A percentile compares a stretch with the other conserved stretches of the same genome.
Evolutionary conservation across 2,797 vertebrate genomes (phyloP).

Genomic region (Fundulus diaphanus): DNA sequence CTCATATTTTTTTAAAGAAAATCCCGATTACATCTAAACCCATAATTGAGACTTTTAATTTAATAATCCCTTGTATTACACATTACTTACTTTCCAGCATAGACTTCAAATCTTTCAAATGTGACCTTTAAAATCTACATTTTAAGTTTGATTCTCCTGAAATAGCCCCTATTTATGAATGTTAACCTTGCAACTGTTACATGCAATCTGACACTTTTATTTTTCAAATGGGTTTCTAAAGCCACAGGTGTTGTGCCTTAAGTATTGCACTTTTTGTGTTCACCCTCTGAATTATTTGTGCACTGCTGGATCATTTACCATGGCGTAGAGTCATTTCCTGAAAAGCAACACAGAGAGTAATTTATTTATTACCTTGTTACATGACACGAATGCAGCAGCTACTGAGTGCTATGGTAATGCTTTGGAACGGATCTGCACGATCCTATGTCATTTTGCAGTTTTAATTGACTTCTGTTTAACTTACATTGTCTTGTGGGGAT

Average conservation of each 20-base stretch:
- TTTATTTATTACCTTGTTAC: constrained; percentile 61
- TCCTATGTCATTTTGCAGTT: not conserved
- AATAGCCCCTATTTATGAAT: not conserved
- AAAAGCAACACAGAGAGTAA: constrained; percentile 41
- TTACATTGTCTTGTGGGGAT: not conserved
- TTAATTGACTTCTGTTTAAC: not conserved
- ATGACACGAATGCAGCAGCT: constrained; percentile 25
- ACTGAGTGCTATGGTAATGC: not conserved
- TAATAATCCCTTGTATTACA: not conserved
- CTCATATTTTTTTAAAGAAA: not conserved
- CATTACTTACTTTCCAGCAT: not conserved
- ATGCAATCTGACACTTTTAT: not conserved
- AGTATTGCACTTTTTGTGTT: constrained; percentile 2
- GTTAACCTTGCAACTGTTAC: not conserved
- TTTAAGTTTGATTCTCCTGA: not conserved
- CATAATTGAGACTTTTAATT: not conserved
- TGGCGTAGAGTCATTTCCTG: constrained; percentile 48
- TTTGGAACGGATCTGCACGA: not conserved
- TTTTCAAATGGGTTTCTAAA: not conserved
- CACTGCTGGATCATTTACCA: constrained; percentile 38
- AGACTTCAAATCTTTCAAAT: not conserved
- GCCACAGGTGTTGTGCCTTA: not conserved
- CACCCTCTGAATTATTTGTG: constrained; percentile 46
- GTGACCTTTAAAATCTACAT: no score
- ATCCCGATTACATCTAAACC: no score